Evolutionary conservation across 2,113 vertebrate genomes (phyloP).

Genomic region (Dipodomys spectabilis): DNA sequence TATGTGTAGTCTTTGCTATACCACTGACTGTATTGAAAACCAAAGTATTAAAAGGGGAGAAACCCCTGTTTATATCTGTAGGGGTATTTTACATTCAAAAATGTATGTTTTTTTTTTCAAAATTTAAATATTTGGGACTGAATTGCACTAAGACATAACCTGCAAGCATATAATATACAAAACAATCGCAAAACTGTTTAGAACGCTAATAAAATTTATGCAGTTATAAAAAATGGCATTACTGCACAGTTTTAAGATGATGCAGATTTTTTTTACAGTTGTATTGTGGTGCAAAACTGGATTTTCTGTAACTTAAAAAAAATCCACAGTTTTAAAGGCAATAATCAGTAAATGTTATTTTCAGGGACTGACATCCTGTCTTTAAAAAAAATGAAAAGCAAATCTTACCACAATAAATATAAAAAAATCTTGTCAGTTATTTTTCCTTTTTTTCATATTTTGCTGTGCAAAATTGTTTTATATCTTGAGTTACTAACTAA

Average conservation of each 20-base stretch:
- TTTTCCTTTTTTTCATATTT: slow-evolving; percentile 94
- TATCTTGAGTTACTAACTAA: slow-evolving; percentile 96
- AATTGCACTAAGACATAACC: slow-evolving; percentile 97
- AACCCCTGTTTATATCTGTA: slow-evolving; percentile 89
- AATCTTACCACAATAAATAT: slow-evolving; percentile 95
- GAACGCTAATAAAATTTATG: slow-evolving; percentile 92
- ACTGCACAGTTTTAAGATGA: slow-evolving; percentile 92
- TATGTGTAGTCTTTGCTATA: slow-evolving; percentile 93
- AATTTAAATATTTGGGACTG: slow-evolving; percentile 93
- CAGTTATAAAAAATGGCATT: slow-evolving; percentile 91
- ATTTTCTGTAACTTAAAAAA: slow-evolving; percentile 93
- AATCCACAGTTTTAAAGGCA: slow-evolving; percentile 97
- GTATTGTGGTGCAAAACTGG: slow-evolving; percentile 94
- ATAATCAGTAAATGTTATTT: slow-evolving; percentile 98
- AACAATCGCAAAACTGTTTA: slow-evolving; percentile 89
- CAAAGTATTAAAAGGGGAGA: slow-evolving; percentile 93
- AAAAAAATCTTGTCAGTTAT: slow-evolving; percentile 97
- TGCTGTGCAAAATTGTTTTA: slow-evolving; percentile 99
- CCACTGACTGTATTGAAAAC: slow-evolving; percentile 94
- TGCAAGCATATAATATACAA: slow-evolving; percentile 93
- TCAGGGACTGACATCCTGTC: slow-evolving; percentile 98
- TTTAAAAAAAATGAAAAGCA: slow-evolving; percentile 94
- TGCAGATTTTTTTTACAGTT: slow-evolving; percentile 94
- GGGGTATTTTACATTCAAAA: slow-evolving; percentile 92
- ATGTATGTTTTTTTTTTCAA: slow-evolving; percentile 85